These are phyloP conservation scores for Carterocephalus palaemon DNA, from an alignment of 2,888 invertebrate genomes.

Conservation along the genomic window DNA sequence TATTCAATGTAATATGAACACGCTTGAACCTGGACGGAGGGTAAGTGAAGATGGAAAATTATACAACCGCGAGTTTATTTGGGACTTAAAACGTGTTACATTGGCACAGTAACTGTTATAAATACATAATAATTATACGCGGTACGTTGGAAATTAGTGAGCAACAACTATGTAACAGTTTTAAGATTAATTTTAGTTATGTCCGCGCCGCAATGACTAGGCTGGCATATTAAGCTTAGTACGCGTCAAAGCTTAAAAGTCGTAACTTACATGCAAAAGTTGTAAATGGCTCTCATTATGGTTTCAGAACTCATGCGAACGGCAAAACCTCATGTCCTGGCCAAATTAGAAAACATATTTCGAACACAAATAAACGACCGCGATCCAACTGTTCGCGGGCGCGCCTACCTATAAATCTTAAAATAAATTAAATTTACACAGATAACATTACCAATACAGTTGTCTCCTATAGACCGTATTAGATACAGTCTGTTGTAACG, in stretches of 20 bases:
- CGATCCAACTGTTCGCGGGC: slow-evolving; percentile 55
- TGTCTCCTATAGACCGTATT: slow-evolving; percentile 65
- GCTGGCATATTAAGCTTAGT: slow-evolving; percentile 37
- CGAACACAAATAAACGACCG: slow-evolving; percentile 51
- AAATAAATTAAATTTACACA: slow-evolving; percentile 69
- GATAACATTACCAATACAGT: slow-evolving; percentile 63
- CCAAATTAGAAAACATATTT: slow-evolving; percentile 47
- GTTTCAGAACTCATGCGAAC: slow-evolving; percentile 62
- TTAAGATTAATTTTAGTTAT: background rate
- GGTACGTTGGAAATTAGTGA: too few species aligned
- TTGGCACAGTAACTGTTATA: background rate
- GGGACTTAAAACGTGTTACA: background rate
- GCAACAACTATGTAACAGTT: background rate
- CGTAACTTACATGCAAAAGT: slow-evolving; percentile 31
- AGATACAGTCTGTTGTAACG: slow-evolving; percentile 61
- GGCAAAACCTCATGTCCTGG: slow-evolving; percentile 39
- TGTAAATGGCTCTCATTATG: slow-evolving; percentile 44
- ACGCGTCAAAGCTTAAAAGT: slow-evolving; percentile 42
- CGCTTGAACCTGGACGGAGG: slow-evolving; percentile 72
- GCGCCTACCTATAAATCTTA: slow-evolving; percentile 68
- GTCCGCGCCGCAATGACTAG: slow-evolving; percentile 1
- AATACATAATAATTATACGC: too few species aligned
- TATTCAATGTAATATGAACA: slow-evolving; percentile 60
- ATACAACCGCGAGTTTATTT: slow-evolving; percentile 1
- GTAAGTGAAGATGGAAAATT: slow-evolving; percentile 51